phyloP scores from a whole-genome alignment of 2,888 invertebrate species.

The Peribatodes rhomboidaria region DNA sequence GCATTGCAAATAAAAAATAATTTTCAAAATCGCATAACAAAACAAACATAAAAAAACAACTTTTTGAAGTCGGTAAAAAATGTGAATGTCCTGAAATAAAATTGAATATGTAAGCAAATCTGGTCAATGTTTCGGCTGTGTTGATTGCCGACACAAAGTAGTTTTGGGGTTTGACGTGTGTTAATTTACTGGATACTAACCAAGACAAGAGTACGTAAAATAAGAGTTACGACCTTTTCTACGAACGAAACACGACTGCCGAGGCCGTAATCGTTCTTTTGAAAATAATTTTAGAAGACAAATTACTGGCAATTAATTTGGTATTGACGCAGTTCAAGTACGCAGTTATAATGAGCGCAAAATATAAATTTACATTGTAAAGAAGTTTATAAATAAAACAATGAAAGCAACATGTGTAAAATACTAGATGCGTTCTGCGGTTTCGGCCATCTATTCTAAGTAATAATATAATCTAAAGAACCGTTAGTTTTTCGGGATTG shows the following conservation, averaged over 20 bases:
- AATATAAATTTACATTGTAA: background rate
- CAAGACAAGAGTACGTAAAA: slow-evolving; percentile 47
- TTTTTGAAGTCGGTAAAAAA: slow-evolving; percentile 13
- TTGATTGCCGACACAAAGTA: slow-evolving; percentile 47
- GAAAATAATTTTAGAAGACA: background rate
- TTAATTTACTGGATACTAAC: slow-evolving; percentile 48
- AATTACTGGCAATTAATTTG: background rate
- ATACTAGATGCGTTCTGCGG: too few species aligned
- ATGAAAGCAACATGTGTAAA: too few species aligned
- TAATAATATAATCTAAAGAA: too few species aligned
- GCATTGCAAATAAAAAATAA: too few species aligned
- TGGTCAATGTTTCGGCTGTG: slow-evolving; percentile 47
- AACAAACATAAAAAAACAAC: too few species aligned
- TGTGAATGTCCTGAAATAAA: slow-evolving; percentile 8
- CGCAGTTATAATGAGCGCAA: background rate
- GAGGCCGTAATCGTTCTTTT: slow-evolving; percentile 8
- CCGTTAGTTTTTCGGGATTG: too few species aligned
- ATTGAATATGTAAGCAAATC: slow-evolving; percentile 31
- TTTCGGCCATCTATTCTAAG: too few species aligned
- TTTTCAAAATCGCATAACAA: too few species aligned
- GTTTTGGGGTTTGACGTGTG: slow-evolving; percentile 29
- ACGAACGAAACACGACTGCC: slow-evolving; percentile 13
- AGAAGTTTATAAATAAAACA: background rate
- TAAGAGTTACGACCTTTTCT: slow-evolving; percentile 39
- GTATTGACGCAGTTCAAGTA: background rate